phyloP scores from a whole-genome alignment of 2,113 vertebrate species.

The Mirza zaza region DNA sequence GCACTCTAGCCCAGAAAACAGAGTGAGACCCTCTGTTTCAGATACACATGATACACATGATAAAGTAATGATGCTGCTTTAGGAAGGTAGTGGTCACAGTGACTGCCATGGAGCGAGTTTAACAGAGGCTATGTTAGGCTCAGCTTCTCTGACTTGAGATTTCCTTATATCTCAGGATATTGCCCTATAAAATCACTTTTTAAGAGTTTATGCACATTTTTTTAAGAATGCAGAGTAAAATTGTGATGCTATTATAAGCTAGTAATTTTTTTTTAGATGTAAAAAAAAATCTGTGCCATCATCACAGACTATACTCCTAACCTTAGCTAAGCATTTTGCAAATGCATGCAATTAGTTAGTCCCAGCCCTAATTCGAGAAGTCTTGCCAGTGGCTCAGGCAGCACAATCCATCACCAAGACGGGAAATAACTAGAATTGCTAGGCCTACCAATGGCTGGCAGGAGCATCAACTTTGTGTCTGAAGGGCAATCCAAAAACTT shows the following conservation, averaged over 20 bases:
- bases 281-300: neutral
- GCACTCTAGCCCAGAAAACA: no score
- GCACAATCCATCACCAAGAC: neutral
- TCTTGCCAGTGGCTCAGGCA: neutral
- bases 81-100: neutral
- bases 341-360: neutral
- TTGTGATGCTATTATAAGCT: neutral
- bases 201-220: neutral
- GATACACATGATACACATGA: accelerated
- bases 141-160: neutral
- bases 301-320: neutral
- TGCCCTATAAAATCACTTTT: neutral
- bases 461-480: neutral
- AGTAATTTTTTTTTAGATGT: neutral
- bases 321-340: neutral
- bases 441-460: neutral
- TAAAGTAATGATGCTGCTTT: no score
- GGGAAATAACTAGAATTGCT: neutral
- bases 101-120: neutral
- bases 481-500: neutral
- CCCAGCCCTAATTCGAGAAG: neutral
- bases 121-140: accelerated
- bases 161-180: neutral
- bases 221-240: neutral
- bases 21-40: no score